Evolutionary conservation across 1,140 invertebrate genomes (phyloP).

Genomic region (Drosophila pseudoananassae): DNA sequence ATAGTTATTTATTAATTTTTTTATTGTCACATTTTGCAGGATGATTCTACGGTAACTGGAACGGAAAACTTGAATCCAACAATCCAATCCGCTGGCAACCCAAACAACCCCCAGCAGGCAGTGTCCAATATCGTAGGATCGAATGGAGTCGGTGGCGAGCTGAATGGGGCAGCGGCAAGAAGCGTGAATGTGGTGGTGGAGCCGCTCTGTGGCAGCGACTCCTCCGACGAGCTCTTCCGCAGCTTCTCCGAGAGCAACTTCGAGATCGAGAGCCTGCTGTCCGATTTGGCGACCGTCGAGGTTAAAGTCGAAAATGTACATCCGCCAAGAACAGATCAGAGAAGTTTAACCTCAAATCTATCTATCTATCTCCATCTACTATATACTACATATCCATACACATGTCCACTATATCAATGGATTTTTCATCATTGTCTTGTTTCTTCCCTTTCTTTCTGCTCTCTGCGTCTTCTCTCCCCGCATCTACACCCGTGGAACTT

Average conservation of each 20-base stretch:
- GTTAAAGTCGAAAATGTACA: slow-evolving; percentile 85
- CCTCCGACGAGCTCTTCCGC: slow-evolving; percentile 83
- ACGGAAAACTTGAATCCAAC: slow-evolving; percentile 63
- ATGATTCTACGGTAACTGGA: slow-evolving; percentile 71
- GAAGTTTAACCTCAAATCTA: slow-evolving; percentile 36
- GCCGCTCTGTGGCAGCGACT: slow-evolving; percentile 78
- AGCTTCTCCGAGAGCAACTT: slow-evolving; percentile 84
- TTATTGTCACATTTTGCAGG: slow-evolving; percentile 29
- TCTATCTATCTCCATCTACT: not conserved
- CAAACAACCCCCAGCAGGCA: slow-evolving; percentile 76
- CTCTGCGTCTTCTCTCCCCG: not conserved
- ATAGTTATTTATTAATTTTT: no score
- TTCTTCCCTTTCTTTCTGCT: slow-evolving; percentile 14
- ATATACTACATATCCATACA: not conserved
- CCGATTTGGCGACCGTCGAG: slow-evolving; percentile 85
- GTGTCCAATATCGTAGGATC: not conserved
- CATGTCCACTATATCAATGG: slow-evolving; percentile 1
- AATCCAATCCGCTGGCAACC: slow-evolving; percentile 55
- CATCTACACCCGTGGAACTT: not conserved
- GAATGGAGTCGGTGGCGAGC: slow-evolving; percentile 48
- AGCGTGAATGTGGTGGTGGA: slow-evolving; percentile 80
- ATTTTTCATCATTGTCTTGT: slow-evolving; percentile 51
- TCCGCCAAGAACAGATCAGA: slow-evolving; percentile 63
- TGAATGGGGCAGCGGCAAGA: slow-evolving; percentile 62
- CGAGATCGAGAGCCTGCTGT: slow-evolving; percentile 85